A percentile compares a stretch with the other conserved stretches of the same genome.
Evolutionary conservation across 2,888 invertebrate species (phyloP).

Genomic region (Branchellion lobata): DNA sequence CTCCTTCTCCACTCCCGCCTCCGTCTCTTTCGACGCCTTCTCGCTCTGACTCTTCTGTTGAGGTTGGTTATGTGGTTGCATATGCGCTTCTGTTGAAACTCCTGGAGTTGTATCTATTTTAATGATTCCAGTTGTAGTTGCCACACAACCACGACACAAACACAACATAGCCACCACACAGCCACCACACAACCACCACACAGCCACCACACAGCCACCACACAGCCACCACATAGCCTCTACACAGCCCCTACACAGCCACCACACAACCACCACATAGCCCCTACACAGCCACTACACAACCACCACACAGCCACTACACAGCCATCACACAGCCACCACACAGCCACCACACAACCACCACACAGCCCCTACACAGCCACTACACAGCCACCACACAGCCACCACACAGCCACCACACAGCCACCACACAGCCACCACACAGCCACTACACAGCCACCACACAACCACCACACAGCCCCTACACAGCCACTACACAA

Average conservation of each 20-base stretch:
- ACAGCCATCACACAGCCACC: too few relatives aligned
- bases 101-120: neutral
- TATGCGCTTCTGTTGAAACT: neutral
- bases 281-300: constrained; percentile 75
- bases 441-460: constrained; percentile 64
- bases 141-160: too few relatives aligned
- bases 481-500: too few relatives aligned
- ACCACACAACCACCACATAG: constrained; percentile 73
- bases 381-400: constrained; percentile 68
- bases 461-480: too few relatives aligned
- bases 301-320: neutral
- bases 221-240: constrained; percentile 64
- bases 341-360: too few relatives aligned
- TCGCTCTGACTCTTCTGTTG: neutral
- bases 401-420: too few relatives aligned
- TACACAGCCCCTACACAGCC: neutral
- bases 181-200: too few relatives aligned
- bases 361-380: neutral
- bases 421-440: neutral
- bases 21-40: neutral
- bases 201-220: neutral
- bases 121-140: too few relatives aligned
- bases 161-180: too few relatives aligned
- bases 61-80: neutral
- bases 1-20: neutral